Evolutionary conservation across 2,888 invertebrate genomes (phyloP).

Genomic region (Oxytorus armatus): DNA sequence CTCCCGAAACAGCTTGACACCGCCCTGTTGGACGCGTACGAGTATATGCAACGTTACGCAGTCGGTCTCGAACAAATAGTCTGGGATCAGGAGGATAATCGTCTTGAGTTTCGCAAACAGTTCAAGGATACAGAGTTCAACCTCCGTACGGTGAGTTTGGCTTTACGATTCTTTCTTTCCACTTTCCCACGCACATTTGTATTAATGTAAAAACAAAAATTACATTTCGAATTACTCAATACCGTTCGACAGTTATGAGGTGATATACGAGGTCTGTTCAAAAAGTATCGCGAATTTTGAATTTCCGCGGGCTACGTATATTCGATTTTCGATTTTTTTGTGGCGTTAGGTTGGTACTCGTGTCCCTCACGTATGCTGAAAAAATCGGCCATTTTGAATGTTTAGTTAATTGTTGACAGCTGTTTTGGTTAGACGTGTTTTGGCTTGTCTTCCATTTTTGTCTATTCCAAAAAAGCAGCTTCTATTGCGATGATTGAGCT

Average conservation of each 20-base stretch:
- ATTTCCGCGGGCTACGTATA: no score
- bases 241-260: constrained; percentile 42
- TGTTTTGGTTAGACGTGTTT: no score
- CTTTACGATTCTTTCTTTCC: constrained; percentile 54
- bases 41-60: constrained; percentile 89
- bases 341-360: no score
- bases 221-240: constrained; percentile 65
- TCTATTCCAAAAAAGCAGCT: no score
- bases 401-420: no score
- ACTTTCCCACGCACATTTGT: neutral
- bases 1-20: constrained; percentile 84
- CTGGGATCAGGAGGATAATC: constrained; percentile 86
- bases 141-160: constrained; percentile 86
- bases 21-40: constrained; percentile 87
- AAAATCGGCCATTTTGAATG: no score
- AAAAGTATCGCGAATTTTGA: no score
- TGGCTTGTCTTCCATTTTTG: no score
- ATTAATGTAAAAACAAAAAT: constrained; percentile 54
- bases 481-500: no score
- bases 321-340: no score
- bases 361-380: no score
- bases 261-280: no score
- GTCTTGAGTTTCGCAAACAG: constrained; percentile 84
- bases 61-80: constrained; percentile 89
- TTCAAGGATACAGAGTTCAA: constrained; percentile 87